Conservation (phyloP, 2,888 invertebrate genomes). For the Cantharis nigra region DNA sequence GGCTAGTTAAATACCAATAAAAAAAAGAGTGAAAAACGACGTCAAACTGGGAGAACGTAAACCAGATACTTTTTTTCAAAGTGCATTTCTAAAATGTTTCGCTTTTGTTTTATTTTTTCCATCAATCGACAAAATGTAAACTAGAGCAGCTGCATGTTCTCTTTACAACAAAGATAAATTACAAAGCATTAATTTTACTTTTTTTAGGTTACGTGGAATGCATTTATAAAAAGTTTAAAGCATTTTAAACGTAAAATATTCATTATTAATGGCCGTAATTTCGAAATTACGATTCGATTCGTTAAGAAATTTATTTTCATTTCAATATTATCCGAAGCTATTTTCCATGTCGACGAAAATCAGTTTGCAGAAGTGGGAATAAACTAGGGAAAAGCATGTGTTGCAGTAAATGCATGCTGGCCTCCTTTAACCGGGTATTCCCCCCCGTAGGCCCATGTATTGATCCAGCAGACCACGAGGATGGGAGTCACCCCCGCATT, state of each 20-base stretch:
- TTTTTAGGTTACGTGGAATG: neutral
- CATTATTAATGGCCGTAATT: neutral
- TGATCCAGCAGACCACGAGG: conserved; percentile 51
- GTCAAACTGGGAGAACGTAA: neutral
- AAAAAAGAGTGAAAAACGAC: neutral
- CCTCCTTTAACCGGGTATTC: conserved; percentile 28
- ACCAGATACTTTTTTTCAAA: neutral
- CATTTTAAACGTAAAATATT: neutral
- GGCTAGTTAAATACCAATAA: neutral
- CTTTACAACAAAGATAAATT: neutral
- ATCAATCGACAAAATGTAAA: neutral
- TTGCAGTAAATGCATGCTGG: conserved; percentile 35
- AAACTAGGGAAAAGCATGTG: conserved; percentile 34
- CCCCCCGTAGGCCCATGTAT: conserved; percentile 45
- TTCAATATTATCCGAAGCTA: neutral
- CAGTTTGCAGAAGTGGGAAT: neutral
- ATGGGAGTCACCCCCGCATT: conserved; percentile 48
- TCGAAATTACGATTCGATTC: neutral
- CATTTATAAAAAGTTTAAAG: neutral
- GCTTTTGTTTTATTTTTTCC: neutral
- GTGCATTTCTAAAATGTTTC: neutral
- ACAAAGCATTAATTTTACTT: neutral
- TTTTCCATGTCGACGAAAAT: conserved; percentile 6
- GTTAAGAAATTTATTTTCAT: neutral
- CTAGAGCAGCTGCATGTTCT: neutral